phyloP scores from a whole-genome alignment of 1,140 invertebrate genomes.

The Bombus superbus region DNA sequence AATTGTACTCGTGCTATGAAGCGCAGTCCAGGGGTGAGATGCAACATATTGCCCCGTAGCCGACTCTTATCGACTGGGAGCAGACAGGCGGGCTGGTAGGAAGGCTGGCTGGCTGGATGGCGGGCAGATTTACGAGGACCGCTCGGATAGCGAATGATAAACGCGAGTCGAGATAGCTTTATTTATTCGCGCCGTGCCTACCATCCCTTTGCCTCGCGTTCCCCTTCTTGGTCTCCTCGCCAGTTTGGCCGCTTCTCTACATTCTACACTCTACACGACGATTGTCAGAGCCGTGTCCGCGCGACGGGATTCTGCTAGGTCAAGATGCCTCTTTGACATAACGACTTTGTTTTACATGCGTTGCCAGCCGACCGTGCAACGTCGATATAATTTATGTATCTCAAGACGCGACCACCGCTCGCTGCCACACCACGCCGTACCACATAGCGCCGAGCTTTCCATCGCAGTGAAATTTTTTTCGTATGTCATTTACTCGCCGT shows the following conservation, averaged over 20 bases:
- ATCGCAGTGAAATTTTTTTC: conserved; percentile 11
- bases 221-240: conserved; percentile 4
- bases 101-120: conserved; percentile 75
- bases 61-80: conserved; percentile 80
- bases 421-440: background rate
- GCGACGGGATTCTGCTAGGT: conserved; percentile 44
- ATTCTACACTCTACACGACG: conserved; percentile 14
- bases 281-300: conserved; percentile 60
- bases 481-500: conserved; percentile 29
- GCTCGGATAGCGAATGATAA: conserved; percentile 83
- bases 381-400: conserved; percentile 24
- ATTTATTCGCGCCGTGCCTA: conserved; percentile 81
- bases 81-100: conserved; percentile 76
- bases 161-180: conserved; percentile 82
- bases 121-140: conserved; percentile 82
- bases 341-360: conserved; percentile 54
- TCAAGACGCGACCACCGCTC: no score
- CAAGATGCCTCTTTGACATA: conserved; percentile 57
- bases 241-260: conserved; percentile 50
- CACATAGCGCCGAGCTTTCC: background rate
- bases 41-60: conserved; percentile 77
- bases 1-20: conserved; percentile 65
- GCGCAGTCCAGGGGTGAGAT: conserved; percentile 68
- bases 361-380: background rate
- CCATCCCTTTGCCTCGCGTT: conserved; percentile 25